Base-by-base conservation (phyloP, 2,113 vertebrate species). In the Lophius piscatorius region DNA sequence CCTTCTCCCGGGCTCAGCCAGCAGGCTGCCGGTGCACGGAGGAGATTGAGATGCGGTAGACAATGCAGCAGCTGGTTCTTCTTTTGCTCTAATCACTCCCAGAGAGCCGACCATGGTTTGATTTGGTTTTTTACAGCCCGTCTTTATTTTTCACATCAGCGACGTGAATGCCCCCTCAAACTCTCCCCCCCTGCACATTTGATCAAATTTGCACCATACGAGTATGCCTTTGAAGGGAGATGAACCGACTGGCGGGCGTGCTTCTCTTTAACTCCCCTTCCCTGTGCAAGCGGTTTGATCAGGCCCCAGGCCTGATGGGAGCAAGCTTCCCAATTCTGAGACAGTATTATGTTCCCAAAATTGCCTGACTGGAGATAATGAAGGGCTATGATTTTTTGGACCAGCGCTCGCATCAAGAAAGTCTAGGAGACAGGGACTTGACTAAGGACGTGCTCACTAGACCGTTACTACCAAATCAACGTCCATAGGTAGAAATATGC, bases 151-250 rank as follows among this genome's bases (percentile, higher is more conserved):
- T 91, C 87, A 90, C 87, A 89, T 91, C 83, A 86, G 72, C 76
- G 73, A 91, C 44, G 74, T 81, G 82, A 72, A 80, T 82, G 68
- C 76, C 79, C 80, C 64, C 35, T 61, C 70, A 61, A 58, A 40
- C 57, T 46, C 63, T 22, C 49, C 67, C 65, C 64, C 70, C 42
- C 52, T 68, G 75, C 50, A 85, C 84, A 86, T 91, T 88, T 88
- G 86, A 93, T 92, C 81, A 91, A 91, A 93, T 92, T 91, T 86
- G 86, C 90, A 93, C 90, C 91, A 93, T 87, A 31, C 29, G 29
- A 1, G 29, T 10, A 92, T 92, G 91, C 86, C 89, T 88, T 78
- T 83, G 77, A 87, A 81, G 78, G 70, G 82, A 88, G 87, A 89
- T 82, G 83, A 90, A 86, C 77, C 36, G 62, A 86, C 78, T 73